Base-by-base conservation (phyloP, 2,113 vertebrate genomes). In the Cyanoderma ruficeps region DNA sequence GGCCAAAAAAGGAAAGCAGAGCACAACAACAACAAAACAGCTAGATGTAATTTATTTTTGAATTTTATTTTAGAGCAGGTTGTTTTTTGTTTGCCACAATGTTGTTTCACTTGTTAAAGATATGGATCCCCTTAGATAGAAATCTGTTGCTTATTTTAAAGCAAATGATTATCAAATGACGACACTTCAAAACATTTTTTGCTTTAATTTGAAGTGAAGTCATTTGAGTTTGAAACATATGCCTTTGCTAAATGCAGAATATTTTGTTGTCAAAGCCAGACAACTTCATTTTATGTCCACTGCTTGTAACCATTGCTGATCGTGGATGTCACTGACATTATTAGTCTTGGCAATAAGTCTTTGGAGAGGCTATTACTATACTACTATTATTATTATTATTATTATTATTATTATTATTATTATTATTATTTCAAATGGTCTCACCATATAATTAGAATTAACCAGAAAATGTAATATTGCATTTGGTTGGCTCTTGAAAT, bases 141-240 rank as follows among this genome's bases (percentile, higher is more conserved):
- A 97, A 92, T 93, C 95, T 95, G 93, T 94, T 97, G 94, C 95
- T 97, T 97, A 97, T 97, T 98, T 97, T 96, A 97, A 97, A 96
- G 96, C 52, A 97, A 97, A 98, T 97, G 90, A 97, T 98, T 98
- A 97, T 97, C 95, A 94, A 98, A 97, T 97, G 95, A 97, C 53
- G 97, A 81, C 60, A 96, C 96, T 98, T 98, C 96, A 97, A 98
- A 98, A 97, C 93, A 96, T 96, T 98, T 96, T 97, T 96, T 96
- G 60, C 96, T 97, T 98, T 96, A 97, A 96, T 93, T 96, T 97
- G 96, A 98, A 98, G 96, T 97, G 97, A 97, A 98, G 93, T 97
- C 89, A 97, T 98, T 97, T 97, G 97, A 97, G 97, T 98, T 97
- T 95, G 97, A 97, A 98, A 97, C 97, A 98, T 98, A 98, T 97